phyloP scores from a whole-genome alignment of 2,888 invertebrate genomes.

The Drosophila formosana region DNA sequence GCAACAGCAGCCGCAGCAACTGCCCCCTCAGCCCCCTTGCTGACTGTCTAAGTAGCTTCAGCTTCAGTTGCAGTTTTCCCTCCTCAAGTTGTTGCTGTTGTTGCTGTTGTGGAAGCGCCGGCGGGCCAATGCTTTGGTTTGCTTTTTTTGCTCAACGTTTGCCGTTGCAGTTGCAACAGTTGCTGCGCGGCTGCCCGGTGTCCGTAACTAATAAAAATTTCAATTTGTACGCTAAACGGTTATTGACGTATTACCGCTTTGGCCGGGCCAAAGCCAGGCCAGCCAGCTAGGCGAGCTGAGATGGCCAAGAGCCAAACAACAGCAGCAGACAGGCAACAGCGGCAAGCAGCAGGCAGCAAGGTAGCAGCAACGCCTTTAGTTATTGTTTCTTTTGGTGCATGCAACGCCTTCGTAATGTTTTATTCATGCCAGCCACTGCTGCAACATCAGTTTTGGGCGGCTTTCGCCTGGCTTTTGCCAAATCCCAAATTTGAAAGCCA shows the following conservation, averaged over 20 bases:
- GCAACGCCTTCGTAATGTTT: constrained; percentile 78
- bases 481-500: constrained; percentile 29
- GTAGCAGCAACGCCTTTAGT: constrained; percentile 78
- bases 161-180: constrained; percentile 31
- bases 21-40: constrained; percentile 2
- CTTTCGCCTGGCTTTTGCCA: constrained; percentile 37
- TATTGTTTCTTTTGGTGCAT: constrained; percentile 75
- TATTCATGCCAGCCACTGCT: constrained; percentile 62
- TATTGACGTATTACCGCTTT: constrained; percentile 81
- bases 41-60: constrained; percentile 61
- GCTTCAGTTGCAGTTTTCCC: constrained; percentile 7
- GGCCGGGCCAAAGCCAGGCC: constrained; percentile 33
- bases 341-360: constrained; percentile 33
- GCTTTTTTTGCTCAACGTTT: constrained; percentile 51
- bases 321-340: neutral
- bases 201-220: constrained; percentile 82
- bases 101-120: constrained; percentile 53
- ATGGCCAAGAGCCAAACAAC: constrained; percentile 2
- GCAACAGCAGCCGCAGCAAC: constrained; percentile 39
- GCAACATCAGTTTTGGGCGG: constrained; percentile 16
- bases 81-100: constrained; percentile 38
- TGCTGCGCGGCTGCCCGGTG: constrained; percentile 43
- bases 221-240: constrained; percentile 82
- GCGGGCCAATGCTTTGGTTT: constrained; percentile 68
- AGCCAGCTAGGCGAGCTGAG: constrained; percentile 19